These are phyloP conservation scores for Sciurus carolinensis DNA, from an alignment of 2,797 vertebrate species.

Conservation along the genomic window DNA sequence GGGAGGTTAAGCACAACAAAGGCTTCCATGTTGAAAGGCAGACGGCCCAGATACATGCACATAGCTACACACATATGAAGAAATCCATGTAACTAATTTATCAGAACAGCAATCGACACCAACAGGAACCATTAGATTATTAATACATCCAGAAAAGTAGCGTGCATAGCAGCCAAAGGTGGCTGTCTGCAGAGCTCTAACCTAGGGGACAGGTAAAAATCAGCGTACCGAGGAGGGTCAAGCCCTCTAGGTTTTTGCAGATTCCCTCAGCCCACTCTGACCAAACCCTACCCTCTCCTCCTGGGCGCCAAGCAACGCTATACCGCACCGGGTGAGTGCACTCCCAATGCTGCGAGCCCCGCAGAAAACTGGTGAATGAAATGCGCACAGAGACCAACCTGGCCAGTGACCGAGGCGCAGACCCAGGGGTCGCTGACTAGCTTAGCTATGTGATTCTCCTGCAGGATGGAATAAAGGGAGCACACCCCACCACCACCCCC, in stretches of 20 bases:
- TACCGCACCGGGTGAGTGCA: background rate
- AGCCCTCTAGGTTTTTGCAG: background rate
- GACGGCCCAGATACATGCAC: slow-evolving; percentile 53
- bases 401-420: background rate
- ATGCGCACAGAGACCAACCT: slow-evolving; percentile 59
- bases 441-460: slow-evolving; percentile 31
- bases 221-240: background rate
- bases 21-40: slow-evolving; percentile 81
- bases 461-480: background rate
- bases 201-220: background rate
- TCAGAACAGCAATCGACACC: slow-evolving; percentile 67
- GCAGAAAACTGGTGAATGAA: slow-evolving; percentile 78
- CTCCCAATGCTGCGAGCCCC: slow-evolving; percentile 49
- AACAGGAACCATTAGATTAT: slow-evolving; percentile 67
- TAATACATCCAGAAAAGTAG: slow-evolving; percentile 70
- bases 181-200: background rate
- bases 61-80: slow-evolving; percentile 49
- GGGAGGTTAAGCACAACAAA: slow-evolving; percentile 80
- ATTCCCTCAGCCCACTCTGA: background rate
- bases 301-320: background rate
- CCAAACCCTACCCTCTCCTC: background rate
- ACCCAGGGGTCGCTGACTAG: slow-evolving; percentile 74
- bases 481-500: background rate
- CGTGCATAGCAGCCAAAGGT: background rate
- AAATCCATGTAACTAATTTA: slow-evolving; percentile 72